Conservation (phyloP, 2,113 vertebrate genomes). For the Saguinus midas region DNA sequence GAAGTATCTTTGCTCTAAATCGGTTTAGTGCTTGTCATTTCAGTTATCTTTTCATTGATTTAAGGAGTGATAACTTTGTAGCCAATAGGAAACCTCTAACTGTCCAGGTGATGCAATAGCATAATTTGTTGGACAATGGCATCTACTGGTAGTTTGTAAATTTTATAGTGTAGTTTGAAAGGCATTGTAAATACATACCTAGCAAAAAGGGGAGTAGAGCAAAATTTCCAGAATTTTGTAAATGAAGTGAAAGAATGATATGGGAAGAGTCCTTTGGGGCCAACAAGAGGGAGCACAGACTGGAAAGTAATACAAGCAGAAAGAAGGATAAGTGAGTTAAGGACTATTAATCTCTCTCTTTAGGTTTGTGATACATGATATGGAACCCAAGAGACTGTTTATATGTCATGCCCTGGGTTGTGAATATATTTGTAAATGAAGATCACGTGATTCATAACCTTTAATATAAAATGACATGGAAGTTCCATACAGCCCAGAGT, state of each 20-base stretch:
- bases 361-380: neutral
- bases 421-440: neutral
- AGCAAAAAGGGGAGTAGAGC: neutral
- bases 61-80: neutral
- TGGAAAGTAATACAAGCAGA: neutral
- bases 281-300: neutral
- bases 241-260: neutral
- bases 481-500: neutral
- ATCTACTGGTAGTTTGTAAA: slow-evolving; percentile 14
- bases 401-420: neutral
- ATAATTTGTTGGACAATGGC: slow-evolving; percentile 26
- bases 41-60: neutral
- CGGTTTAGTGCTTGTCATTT: neutral
- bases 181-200: neutral
- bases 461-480: neutral
- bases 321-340: neutral
- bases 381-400: neutral
- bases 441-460: neutral
- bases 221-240: neutral
- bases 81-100: neutral
- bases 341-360: neutral
- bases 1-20: neutral
- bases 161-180: slow-evolving; percentile 21
- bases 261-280: neutral
- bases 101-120: neutral